These are phyloP conservation scores for Aradophagus sp. DNA, from an alignment of 1,140 invertebrate species.

Conservation along the genomic window DNA sequence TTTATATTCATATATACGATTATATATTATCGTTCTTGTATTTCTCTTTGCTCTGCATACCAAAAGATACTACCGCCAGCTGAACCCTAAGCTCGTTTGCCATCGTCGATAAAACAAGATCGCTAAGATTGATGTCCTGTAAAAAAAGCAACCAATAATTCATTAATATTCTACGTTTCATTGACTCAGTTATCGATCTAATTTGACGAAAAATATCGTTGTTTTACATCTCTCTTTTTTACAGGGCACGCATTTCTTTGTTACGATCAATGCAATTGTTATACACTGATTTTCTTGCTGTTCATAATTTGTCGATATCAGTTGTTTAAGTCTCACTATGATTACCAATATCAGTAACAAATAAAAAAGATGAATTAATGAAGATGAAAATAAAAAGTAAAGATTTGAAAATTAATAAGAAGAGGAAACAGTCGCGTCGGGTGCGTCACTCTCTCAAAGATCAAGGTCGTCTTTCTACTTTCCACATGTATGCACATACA, in stretches of 20 bases:
- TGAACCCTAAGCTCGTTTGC: slow-evolving; percentile 62
- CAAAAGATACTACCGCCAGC: slow-evolving; percentile 61
- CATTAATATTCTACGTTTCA: too few species aligned
- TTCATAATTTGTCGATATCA: slow-evolving; percentile 5
- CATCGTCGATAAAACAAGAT: slow-evolving; percentile 62
- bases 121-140: slow-evolving; percentile 36
- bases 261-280: neutral
- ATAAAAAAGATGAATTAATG: too few species aligned
- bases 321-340: slow-evolving; percentile 11
- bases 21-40: slow-evolving; percentile 68
- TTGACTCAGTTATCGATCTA: slow-evolving; percentile 21
- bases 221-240: slow-evolving; percentile 6
- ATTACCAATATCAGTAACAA: slow-evolving; percentile 9
- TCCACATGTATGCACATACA: too few species aligned
- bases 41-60: slow-evolving; percentile 73
- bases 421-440: neutral
- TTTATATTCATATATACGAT: slow-evolving; percentile 51
- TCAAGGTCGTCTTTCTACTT: slow-evolving; percentile 53
- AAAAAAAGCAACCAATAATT: too few species aligned
- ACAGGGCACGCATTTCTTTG: too few species aligned
- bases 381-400: too few species aligned
- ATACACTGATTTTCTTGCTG: neutral
- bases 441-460: slow-evolving; percentile 18
- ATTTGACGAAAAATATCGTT: slow-evolving; percentile 8
- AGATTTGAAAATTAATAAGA: slow-evolving; percentile 33